phyloP scores from a whole-genome alignment of 2,797 vertebrate species.

The Pangasius krempfi region DNA sequence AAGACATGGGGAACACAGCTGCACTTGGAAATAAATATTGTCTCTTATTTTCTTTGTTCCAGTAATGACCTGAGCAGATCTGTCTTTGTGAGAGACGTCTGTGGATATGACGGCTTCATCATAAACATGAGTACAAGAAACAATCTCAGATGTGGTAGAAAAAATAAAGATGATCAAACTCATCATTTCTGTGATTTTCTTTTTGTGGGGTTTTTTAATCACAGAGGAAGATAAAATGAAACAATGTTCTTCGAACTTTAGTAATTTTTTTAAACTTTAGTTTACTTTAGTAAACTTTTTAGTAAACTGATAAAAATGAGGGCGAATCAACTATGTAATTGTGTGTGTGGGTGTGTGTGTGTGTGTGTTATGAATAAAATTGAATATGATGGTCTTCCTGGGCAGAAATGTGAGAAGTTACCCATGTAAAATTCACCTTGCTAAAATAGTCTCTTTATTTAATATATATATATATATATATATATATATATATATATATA shows the following conservation, averaged over 20 bases:
- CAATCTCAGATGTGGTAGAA: background rate
- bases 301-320: too few species aligned
- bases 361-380: too few species aligned
- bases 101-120: background rate
- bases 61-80: conserved; percentile 33
- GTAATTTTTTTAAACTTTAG: too few species aligned
- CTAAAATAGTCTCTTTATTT: background rate
- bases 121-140: background rate
- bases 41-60: conserved; percentile 9
- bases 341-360: too few species aligned
- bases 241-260: background rate
- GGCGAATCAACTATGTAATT: too few species aligned
- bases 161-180: background rate
- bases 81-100: background rate
- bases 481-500: too few species aligned
- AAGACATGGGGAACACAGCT: background rate
- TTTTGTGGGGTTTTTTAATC: background rate
- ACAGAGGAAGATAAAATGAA: background rate
- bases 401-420: background rate
- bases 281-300: too few species aligned
- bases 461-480: background rate
- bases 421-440: background rate
- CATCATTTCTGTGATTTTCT: background rate
- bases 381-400: background rate
- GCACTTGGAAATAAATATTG: background rate